phyloP scores from a whole-genome alignment of 2,888 invertebrate genomes.

The Liopterus haemorrhoidalis region DNA sequence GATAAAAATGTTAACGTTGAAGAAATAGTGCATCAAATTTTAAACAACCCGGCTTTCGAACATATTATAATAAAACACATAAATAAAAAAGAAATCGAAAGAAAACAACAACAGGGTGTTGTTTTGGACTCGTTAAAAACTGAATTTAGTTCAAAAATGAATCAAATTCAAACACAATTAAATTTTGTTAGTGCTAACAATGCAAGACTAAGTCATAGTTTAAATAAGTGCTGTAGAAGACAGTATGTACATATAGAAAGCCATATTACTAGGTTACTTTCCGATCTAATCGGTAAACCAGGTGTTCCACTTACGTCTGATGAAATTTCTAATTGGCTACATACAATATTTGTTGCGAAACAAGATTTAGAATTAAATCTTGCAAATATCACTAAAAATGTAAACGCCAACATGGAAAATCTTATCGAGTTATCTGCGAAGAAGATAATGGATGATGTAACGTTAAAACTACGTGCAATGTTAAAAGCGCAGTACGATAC shows the following conservation, averaged over 20 bases:
- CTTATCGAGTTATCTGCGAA: constrained; percentile 42
- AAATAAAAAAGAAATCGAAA: constrained; percentile 3
- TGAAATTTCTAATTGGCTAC: constrained; percentile 55
- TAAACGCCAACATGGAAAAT: constrained; percentile 45
- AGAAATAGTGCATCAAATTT: constrained; percentile 41
- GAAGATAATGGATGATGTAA: constrained; percentile 40
- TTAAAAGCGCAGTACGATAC: constrained; percentile 23
- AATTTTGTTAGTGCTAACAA: constrained; percentile 10
- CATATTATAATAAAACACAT: constrained; percentile 33
- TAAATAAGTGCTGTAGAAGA: constrained; percentile 39
- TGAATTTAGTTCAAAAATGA: constrained; percentile 6
- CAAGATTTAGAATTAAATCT: constrained; percentile 55
- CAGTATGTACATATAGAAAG: constrained; percentile 39
- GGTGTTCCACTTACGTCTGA: constrained; percentile 42
- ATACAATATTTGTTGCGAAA: constrained; percentile 56
- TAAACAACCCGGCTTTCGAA: constrained; percentile 38
- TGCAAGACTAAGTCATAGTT: constrained; percentile 29
- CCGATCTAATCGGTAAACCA: constrained; percentile 38
- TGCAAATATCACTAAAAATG: constrained; percentile 48
- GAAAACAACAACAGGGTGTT: constrained; percentile 3
- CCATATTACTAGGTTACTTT: constrained; percentile 37
- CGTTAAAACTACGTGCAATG: constrained; percentile 34
- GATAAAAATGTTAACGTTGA: constrained; percentile 37
- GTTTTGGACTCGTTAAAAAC: constrained; percentile 10
- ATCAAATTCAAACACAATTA: too few relatives aligned